These are phyloP conservation scores for Scaptomyza hsui DNA, from an alignment of 1,140 invertebrate genomes.

Conservation along the genomic window DNA sequence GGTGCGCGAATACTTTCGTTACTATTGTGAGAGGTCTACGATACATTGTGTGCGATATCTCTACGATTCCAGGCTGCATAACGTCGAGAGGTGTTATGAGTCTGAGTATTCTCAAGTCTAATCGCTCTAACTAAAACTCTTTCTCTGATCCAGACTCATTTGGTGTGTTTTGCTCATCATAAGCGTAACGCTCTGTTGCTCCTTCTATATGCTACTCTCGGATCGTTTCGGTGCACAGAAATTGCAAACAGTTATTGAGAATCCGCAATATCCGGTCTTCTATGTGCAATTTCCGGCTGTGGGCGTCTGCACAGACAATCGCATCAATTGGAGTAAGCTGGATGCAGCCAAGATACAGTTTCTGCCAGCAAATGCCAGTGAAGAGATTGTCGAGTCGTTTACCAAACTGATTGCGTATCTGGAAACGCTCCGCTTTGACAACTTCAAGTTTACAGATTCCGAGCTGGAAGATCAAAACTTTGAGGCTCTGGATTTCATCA, in stretches of 20 bases:
- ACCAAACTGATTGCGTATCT: conserved; percentile 44
- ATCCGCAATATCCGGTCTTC: conserved; percentile 88
- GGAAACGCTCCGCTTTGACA: conserved; percentile 62
- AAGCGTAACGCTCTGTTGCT: conserved; percentile 53
- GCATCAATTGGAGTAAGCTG: conserved; percentile 70
- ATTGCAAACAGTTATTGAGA: conserved; percentile 86
- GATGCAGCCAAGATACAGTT: conserved; percentile 63
- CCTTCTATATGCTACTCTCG: conserved; percentile 63
- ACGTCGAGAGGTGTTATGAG: conserved; percentile 57
- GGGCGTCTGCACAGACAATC: conserved; percentile 88
- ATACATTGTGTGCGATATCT: conserved; percentile 74
- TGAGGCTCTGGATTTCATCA: conserved; percentile 55
- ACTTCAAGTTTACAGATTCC: conserved; percentile 23
- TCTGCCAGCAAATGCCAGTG: conserved; percentile 56
- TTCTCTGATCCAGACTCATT: conserved; percentile 43
- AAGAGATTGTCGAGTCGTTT: conserved; percentile 44
- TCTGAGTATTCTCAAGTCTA: not conserved
- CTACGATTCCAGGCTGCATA: conserved; percentile 66
- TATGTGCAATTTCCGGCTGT: conserved; percentile 88
- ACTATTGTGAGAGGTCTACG: conserved; percentile 72
- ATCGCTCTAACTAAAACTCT: not conserved
- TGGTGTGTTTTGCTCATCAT: conserved; percentile 59
- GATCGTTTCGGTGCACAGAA: conserved; percentile 67
- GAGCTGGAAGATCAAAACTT: conserved; percentile 68
- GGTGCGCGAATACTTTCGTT: conserved; percentile 56